These are phyloP conservation scores for Clinocottus analis DNA, from an alignment of 2,113 vertebrate species.

Conservation along the genomic window DNA sequence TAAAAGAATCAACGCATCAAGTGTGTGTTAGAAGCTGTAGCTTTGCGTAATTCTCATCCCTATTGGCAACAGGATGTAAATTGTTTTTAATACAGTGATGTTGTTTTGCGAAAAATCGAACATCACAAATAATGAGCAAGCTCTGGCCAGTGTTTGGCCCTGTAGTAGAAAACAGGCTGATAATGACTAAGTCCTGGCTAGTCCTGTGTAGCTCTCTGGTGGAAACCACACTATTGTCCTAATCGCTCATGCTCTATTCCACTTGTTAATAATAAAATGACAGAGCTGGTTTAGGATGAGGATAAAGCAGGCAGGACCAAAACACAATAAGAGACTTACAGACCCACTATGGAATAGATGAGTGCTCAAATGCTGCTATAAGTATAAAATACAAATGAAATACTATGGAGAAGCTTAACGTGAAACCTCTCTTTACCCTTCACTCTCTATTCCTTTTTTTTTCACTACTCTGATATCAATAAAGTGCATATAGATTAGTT, in stretches of 20 bases:
- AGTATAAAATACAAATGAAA: constrained; percentile 5
- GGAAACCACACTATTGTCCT: constrained; percentile 26
- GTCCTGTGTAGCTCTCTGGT: constrained; percentile 24
- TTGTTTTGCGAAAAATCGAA: constrained; percentile 11
- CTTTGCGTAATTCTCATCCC: constrained; percentile 9
- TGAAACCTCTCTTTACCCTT: not conserved
- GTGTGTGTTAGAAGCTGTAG: constrained; percentile 8
- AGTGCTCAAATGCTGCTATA: constrained; percentile 11
- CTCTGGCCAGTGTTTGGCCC: constrained; percentile 19
- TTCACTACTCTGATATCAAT: not conserved
- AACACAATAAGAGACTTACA: constrained; percentile 37
- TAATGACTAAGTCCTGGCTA: constrained; percentile 30
- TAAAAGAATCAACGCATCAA: constrained; percentile 12
- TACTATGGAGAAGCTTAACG: not conserved
- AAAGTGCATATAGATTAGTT: not conserved
- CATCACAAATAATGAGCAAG: constrained; percentile 24
- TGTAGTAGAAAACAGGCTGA: constrained; percentile 16
- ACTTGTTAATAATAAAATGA: constrained; percentile 36
- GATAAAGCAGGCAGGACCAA: constrained; percentile 26
- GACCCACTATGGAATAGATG: constrained; percentile 15
- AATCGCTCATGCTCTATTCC: constrained; percentile 24
- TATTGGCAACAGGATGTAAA: not conserved
- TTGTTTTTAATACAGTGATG: constrained; percentile 5
- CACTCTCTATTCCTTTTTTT: not conserved
- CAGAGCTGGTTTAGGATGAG: constrained; percentile 34